Conservation (phyloP, 2,113 vertebrate genomes). For the Psephotus haematonotus region DNA sequence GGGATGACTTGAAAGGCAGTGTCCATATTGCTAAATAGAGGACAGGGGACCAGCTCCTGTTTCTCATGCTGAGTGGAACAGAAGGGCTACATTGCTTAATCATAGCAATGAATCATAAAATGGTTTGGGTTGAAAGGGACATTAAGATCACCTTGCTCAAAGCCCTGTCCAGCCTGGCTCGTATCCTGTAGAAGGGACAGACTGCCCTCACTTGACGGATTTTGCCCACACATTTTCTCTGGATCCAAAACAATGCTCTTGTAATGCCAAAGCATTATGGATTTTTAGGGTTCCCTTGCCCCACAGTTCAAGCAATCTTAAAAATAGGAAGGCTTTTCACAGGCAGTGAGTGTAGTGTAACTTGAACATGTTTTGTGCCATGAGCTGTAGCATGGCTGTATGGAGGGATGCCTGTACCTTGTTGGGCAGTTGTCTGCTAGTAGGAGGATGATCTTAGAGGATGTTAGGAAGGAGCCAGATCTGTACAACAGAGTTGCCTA, state of each 20-base stretch:
- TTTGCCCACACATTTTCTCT: not conserved
- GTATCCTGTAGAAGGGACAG: not conserved
- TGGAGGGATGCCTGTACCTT: not conserved
- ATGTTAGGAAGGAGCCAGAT: not conserved
- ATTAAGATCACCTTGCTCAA: not conserved
- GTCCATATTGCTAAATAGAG: rapidly evolving
- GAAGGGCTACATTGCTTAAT: not conserved
- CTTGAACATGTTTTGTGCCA: rapidly evolving
- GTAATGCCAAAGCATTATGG: not conserved
- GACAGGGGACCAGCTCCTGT: not conserved
- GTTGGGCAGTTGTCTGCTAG: not conserved
- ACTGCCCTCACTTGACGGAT: rapidly evolving
- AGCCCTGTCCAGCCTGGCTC: not conserved
- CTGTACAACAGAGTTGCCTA: not conserved
- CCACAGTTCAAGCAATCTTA: not conserved
- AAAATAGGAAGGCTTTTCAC: not conserved
- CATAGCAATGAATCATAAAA: not conserved
- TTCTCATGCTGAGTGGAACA: rapidly evolving
- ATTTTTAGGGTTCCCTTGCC: not conserved
- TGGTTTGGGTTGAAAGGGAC: not conserved
- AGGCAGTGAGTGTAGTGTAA: rapidly evolving
- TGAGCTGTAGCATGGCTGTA: rapidly evolving
- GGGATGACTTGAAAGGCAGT: not conserved
- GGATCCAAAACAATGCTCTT: not conserved
- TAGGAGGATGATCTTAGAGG: not conserved